Evolutionary conservation across 1,140 invertebrate genomes (phyloP).

Genomic region (Diuraphis noxia): DNA sequence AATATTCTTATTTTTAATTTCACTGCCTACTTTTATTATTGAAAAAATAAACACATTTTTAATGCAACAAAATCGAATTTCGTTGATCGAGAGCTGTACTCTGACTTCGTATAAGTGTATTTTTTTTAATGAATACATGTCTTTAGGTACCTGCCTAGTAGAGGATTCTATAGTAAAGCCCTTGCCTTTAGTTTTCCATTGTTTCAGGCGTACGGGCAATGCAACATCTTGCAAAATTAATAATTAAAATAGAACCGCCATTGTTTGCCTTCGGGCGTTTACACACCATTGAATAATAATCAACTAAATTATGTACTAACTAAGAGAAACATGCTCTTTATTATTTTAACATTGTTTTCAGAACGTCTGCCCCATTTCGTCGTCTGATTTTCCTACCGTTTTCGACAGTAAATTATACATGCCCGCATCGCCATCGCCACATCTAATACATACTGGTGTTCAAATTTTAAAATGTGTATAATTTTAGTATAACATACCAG

Average conservation of each 20-base stretch:
- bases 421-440: constrained; percentile 5
- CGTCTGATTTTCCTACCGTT: not conserved
- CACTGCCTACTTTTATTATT: not conserved
- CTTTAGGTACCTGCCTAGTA: not conserved
- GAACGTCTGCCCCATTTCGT: constrained; percentile 11
- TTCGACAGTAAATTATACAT: not conserved
- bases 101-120: not conserved
- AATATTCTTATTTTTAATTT: not conserved
- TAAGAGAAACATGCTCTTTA: constrained; percentile 15
- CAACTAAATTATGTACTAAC: constrained; percentile 29
- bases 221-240: constrained; percentile 34
- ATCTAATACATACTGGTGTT: constrained; percentile 1
- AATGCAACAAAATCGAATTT: not conserved
- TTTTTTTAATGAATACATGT: not conserved
- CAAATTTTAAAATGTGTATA: not conserved
- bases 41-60: not conserved
- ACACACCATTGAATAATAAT: constrained; percentile 39
- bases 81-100: not conserved
- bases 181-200: constrained; percentile 10
- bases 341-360: constrained; percentile 35
- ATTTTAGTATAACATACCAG: not conserved
- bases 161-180: not conserved
- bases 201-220: not conserved
- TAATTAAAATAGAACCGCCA: constrained; percentile 34
- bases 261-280: constrained; percentile 23